Evolutionary conservation across 2,888 invertebrate species (phyloP), one percentile per base, ranked within the genome.

Genomic region (Resseliella maxima): DNA sequence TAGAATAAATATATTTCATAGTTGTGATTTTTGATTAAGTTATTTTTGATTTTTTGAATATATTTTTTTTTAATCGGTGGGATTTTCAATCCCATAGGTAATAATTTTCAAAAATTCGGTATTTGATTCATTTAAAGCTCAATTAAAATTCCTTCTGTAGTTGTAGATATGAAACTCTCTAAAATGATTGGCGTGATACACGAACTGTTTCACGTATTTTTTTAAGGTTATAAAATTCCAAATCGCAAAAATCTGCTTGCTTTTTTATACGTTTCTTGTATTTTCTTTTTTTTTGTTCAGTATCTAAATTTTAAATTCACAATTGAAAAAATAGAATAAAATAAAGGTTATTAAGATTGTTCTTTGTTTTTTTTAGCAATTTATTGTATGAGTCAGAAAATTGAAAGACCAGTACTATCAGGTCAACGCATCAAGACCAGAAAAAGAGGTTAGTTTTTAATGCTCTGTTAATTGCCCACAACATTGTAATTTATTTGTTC

Each of bases 381-480:
- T 94, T 94, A 94, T 98, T 98, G 97, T 98, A 98, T 98, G 98
- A 98, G 97, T 98, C 98, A 98, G 94, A 98, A 98, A 96, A 96
- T 95, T 95, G 98, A 98, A 97, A 98, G 98, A 97, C 98, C 98
- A 95, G 96, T 98, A 95, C 94, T 98, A 95, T 98, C 98, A 95
- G 98, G 98, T 97, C 98, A 98, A 95, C 98, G 98, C 94, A 98
- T 98, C 95, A 98, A 98, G 97, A 98, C 98, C 97, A 96, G 98
- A 96, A 98, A 98, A 96, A 98, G 98, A 98, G 97, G 97, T 97
- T 92, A 92, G 92, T 89, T 87, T 41, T 85, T 72, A 36, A 86
- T 86, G 18, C 21, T 85, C 31, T 72, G n/a, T 18, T 18, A 64
- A 24, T 72, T 36, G 59, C 35, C 64, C 64, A 10, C 5, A 10